Base-by-base conservation (phyloP, 2,113 vertebrate species). In the Silurus glanis region DNA sequence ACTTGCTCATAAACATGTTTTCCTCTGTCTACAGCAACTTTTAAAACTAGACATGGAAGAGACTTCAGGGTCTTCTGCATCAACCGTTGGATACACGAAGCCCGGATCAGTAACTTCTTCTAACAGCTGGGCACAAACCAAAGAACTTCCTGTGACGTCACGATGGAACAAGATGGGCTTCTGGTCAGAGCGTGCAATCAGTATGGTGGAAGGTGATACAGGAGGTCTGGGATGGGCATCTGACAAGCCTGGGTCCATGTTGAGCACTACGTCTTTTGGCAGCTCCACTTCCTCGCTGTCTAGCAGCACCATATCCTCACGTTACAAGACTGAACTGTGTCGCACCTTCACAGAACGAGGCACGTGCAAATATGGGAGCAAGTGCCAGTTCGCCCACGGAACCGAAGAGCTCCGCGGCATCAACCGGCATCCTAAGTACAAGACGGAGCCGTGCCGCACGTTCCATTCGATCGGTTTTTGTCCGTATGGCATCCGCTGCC, bases 361-460 rank as follows among this genome's bases (percentile, higher is more conserved):
- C 23, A 16, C 92, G 84, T 96, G 95, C 91, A 95, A 95, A 87
- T 96, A 96, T 1, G 95, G 95, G 0, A 90, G 92, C 19, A 96
- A 96, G 58, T 97, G 96, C 85, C 96, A 97, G 88, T 97, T 97
- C 86, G 97, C 97, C 51, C 97, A 98, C 0, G 97, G 97, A 5
- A 9, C 66, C 0, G 91, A 94, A 0, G 97, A 98, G 91, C 92
- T 97, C 85, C 96, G 97, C 4, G 94, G 96, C 23, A 94, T 96
- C 12, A 97, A 87, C 90, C 93, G 97, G 21, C 97, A 98, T 84
- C 97, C 97, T 2, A 97, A 97, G 69, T 98, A 97, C 92, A 98
- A 98, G 91, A 98, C 97, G 0, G 97, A 97, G 91, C 94, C 94
- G 5, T 98, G 97, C 80, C 97, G 96, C 85, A 98, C 97, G 9